Evolutionary conservation across 2,113 vertebrate genomes (phyloP).

Genomic region (Thamnophis sirtalis): DNA sequence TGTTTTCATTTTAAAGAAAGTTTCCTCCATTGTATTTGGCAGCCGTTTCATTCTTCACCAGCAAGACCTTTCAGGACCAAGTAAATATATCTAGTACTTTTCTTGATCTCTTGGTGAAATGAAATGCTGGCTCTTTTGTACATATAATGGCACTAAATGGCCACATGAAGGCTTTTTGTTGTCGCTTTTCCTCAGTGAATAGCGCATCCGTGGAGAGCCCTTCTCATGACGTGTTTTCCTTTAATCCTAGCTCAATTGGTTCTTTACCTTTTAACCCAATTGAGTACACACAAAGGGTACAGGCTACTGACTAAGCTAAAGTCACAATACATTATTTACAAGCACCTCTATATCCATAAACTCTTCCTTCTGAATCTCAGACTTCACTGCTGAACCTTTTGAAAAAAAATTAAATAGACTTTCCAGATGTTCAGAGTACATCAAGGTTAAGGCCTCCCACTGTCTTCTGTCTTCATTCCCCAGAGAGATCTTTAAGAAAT

Average conservation of each 20-base stretch:
- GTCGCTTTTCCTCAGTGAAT: accelerated
- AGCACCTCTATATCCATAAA: neutral
- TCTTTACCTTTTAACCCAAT: neutral
- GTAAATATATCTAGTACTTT: neutral
- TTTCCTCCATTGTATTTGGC: neutral
- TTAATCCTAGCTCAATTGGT: neutral
- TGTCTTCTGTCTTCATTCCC: neutral
- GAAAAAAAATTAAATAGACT: neutral
- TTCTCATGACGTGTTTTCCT: neutral
- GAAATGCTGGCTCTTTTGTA: neutral
- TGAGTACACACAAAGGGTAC: neutral
- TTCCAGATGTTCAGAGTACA: neutral
- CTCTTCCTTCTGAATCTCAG: neutral
- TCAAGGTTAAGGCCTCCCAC: neutral
- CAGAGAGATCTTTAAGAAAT: neutral
- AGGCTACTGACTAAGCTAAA: neutral
- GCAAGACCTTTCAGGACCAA: conserved; percentile 8
- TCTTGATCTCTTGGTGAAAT: neutral
- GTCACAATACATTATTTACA: neutral
- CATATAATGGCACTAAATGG: neutral
- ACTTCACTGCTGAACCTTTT: neutral
- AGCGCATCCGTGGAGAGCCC: neutral
- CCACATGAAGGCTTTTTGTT: accelerated
- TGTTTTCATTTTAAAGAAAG: neutral
- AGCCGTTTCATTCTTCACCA: neutral